Evolutionary conservation across 2,113 vertebrate genomes (phyloP), one percentile per base, ranked within the genome.

Genomic region (Entosphenus tridentatus): DNA sequence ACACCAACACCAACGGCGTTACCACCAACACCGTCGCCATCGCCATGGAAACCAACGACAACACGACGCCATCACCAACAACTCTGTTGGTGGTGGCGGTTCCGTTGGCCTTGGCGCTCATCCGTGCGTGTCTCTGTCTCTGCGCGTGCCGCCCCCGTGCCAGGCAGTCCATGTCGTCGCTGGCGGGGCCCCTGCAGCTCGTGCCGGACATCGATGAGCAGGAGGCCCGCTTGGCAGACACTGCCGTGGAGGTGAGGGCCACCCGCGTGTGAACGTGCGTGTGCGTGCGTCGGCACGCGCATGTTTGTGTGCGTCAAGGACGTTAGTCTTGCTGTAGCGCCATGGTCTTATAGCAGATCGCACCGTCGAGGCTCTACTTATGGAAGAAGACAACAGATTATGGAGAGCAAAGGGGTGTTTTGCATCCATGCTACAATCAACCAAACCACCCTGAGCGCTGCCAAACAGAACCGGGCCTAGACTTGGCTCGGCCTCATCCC

Each of bases 141-240:
- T 56, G n/a, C 57, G 10, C 13, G 62, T 39, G 11, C 13, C 2
- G 56, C 16, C 56, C 11, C 14, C 57, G 6, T 39, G 7, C 8
- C 76, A 98, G 93, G 93, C 93, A 98, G 79, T 87, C 92, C 1
- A 84, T 97, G 78, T 95, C 92, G 4, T 88, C 86, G 0, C 74
- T 97, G 73, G 95, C 86, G 1, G 93, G 91, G n/a, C 93, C 93
- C 69, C 77, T 98, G 74, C 93, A 98, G 75, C 92, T 97, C 73
- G 93, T 98, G 71, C 93, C 93, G 0, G 93, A 98, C 76, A 97
- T 98, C 2, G 93, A 98, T 0, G 92, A 95, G 80, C 93, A 65
- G 21, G n/a, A 98, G 74, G 80, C 91, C 78, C 85, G 84, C 75
- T 85, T 78, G 57, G 81, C 84, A 0, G 93, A 98, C 72, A 86